Base-by-base conservation (phyloP, 1,140 invertebrate species). In the Apocrypta bakeri region DNA sequence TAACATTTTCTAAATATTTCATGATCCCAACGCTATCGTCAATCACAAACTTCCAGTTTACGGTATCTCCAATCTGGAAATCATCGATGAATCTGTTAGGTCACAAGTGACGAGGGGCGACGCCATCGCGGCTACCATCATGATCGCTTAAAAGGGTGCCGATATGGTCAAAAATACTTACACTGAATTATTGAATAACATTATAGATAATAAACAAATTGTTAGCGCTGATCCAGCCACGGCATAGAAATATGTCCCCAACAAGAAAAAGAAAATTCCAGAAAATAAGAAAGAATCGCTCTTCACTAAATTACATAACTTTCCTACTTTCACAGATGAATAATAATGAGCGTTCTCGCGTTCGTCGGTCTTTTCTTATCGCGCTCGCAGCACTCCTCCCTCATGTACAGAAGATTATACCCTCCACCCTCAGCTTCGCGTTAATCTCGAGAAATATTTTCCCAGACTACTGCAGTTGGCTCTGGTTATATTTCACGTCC, bases 391-490 rank as follows among this genome's bases (percentile, higher is more conserved):
- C 48, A 56, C 48, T 69, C 66, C 21, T 48, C 66, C 48, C 64
- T 31, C 14, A 17, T 48, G 37, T 79, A 71, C 33, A 79, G 17
- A 42, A 69, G 69, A 80, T 80, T 72, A 80, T 72, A 63, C 21
- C 48, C 42, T 48, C 48, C 48, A 6, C 40, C 66, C 66, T 42
- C 17, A 31, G 21, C 17, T 21, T 78, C 29, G 63, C 74, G 73
- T 71, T 82, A 82, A 82, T 82, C 81, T 77, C 40, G 66, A 72
- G 81, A 82, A 71, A 82, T 82, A 77, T 81, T 81, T 75, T 61
- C 6, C 66, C 48, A 66, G 31, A 12, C 71, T 33, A 72, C 21
- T 37, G 37, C 71, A 37, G 27, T 31, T 7, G 27, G 68, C 68
- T 12, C 68, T 29, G 17, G 56, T 68, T 75, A 63, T 81, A 81